Percentiles rank a stretch among this genome's conserved stretches.
Evolutionary conservation across 2,888 invertebrate genomes (phyloP).

Genomic region (Tenthredo mesomela): DNA sequence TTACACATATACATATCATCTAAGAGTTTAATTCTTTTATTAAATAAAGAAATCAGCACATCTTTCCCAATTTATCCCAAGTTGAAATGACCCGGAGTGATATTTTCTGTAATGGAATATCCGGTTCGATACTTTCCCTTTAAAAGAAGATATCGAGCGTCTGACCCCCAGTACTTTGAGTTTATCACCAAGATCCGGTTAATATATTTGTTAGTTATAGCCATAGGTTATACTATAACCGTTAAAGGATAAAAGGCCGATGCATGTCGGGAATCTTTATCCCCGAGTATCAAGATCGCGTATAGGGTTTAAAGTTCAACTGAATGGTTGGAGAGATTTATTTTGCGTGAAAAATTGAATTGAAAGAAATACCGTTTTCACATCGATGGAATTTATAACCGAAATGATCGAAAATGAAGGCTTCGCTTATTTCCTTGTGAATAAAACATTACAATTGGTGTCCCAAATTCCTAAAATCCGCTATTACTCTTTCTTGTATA

Average conservation of each 20-base stretch:
- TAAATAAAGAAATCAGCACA: neutral
- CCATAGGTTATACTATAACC: neutral
- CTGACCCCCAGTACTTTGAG: neutral
- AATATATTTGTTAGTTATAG: conserved; percentile 36
- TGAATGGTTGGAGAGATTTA: neutral
- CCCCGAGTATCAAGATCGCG: neutral
- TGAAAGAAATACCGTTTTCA: too few relatives aligned
- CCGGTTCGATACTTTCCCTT: neutral
- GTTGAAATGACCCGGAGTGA: neutral
- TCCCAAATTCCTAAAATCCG: neutral
- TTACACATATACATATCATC: neutral
- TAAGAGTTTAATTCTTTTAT: neutral
- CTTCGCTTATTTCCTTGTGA: neutral
- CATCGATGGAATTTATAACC: neutral
- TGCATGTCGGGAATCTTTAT: neutral
- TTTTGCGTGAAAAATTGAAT: neutral
- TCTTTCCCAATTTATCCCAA: neutral
- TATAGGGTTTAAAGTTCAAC: neutral
- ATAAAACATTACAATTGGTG: neutral
- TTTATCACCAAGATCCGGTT: conserved; percentile 7
- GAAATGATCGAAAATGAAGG: neutral
- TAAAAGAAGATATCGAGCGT: conserved; percentile 1
- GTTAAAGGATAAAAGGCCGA: neutral
- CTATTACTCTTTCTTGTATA: neutral
- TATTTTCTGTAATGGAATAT: neutral